Base-by-base conservation (phyloP, 2,888 invertebrate species). In the Noctua pronuba region DNA sequence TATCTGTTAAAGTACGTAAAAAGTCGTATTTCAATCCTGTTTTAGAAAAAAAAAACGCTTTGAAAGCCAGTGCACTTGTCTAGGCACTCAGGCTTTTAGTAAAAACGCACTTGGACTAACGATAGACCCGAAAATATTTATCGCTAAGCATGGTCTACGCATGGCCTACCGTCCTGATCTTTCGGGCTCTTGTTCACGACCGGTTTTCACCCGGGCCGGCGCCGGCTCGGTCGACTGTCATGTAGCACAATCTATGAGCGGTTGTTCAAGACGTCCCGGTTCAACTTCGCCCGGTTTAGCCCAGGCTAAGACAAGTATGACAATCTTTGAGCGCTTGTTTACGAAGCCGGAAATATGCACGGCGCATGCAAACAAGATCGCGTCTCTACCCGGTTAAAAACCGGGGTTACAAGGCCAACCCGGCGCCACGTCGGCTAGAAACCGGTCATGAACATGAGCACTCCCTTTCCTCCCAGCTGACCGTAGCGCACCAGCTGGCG, bases 401-500 rank as follows among this genome's bases (percentile, higher is more conserved):
- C 28, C 16, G 28, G 28, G 28, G 2, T 52, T 52, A 28, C 28
- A 13, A 16, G 28, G 7, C 2, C 49, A 52, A 52, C 3, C 24
- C 28, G 28, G 28, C 28, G 16, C 24, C 55, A 13, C 13, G 1
- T 7, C 28, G 31, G 31, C 31, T 60, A 18, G 31, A 60, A 60
- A 60, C 28, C 31, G 60, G 31, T 60, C 31, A 31, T 60, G 60
- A 60, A 60, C 60, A 3, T 3, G 60, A 31, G 7, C 62, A 21
- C 11, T 21, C 11, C 69, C 52, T 70, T 69, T 55, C 76, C 72
- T 68, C 75, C 72, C 80, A 96, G 96, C 90, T 96, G 87, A 89
- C 89, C 41, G 80, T 96, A 90, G 91, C 94, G 75, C 91, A 83
- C 80, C 94, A 94, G 87, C 76, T 78, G 88, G 92, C 92, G 88